These are phyloP conservation scores for Mastomys coucha DNA, from an alignment of 2,113 vertebrate species.

Conservation along the genomic window DNA sequence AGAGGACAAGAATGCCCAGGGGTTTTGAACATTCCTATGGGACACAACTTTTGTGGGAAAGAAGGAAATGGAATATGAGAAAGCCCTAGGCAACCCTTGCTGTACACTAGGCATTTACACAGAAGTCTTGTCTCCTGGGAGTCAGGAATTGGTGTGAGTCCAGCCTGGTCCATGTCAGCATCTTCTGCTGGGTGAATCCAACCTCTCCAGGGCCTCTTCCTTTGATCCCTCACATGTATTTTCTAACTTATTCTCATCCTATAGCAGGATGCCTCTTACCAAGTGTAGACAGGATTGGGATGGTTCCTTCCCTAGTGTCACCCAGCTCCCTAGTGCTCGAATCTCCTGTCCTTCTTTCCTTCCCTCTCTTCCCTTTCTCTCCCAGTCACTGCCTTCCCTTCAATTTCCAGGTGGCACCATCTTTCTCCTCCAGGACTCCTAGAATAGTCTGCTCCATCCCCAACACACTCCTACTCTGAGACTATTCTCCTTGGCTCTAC, in stretches of 20 bases:
- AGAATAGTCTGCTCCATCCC: background rate
- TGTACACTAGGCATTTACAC: background rate
- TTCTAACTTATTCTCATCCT: background rate
- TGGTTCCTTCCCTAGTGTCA: background rate
- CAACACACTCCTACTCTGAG: background rate
- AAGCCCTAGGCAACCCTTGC: background rate
- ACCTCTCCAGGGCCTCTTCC: background rate
- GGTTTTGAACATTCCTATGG: background rate
- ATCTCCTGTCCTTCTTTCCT: background rate
- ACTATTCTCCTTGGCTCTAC: background rate
- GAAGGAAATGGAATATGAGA: background rate
- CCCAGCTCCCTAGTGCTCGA: no score
- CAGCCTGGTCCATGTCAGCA: background rate
- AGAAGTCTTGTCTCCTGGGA: background rate
- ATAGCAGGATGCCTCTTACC: background rate
- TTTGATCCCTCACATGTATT: background rate
- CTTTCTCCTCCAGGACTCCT: background rate
- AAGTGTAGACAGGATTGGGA: background rate
- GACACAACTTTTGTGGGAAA: accelerated
- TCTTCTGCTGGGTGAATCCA: background rate
- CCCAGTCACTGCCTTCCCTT: background rate
- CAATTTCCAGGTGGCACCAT: background rate
- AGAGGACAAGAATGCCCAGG: background rate
- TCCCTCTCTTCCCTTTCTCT: background rate
- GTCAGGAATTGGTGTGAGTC: accelerated